These are phyloP conservation scores for Pheosia tremula DNA, from an alignment of 2,888 invertebrate species.

Conservation along the genomic window DNA sequence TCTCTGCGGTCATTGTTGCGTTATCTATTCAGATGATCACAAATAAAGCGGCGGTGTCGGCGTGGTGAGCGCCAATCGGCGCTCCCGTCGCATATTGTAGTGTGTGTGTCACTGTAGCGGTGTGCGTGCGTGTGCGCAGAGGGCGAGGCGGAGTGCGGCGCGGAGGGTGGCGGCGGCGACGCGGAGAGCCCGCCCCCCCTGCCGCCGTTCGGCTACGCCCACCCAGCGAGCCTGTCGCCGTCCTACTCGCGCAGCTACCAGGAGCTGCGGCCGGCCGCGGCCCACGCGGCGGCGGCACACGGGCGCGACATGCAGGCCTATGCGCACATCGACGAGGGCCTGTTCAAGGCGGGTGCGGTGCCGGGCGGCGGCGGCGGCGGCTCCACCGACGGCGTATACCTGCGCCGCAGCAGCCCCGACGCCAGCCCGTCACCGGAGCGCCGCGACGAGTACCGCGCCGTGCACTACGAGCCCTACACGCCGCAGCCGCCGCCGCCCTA, in stretches of 20 bases:
- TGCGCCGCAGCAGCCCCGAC: slow-evolving; percentile 67
- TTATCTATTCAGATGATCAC: slow-evolving; percentile 43
- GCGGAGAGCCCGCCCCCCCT: slow-evolving; percentile 72
- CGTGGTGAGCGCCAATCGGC: slow-evolving; percentile 26
- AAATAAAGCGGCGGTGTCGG: slow-evolving; percentile 27
- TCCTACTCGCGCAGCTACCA: slow-evolving; percentile 78
- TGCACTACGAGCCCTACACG: slow-evolving; percentile 70
- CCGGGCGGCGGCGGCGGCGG: slow-evolving; percentile 32
- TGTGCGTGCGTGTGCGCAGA: slow-evolving; percentile 65
- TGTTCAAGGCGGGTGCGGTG: slow-evolving; percentile 55
- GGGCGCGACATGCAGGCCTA: slow-evolving; percentile 78
- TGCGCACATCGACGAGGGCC: slow-evolving; percentile 69
- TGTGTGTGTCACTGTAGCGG: slow-evolving; percentile 9
- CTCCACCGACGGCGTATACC: slow-evolving; percentile 64
- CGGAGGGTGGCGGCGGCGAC: slow-evolving; percentile 50
- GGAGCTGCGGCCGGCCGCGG: slow-evolving; percentile 72
- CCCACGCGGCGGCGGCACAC: slow-evolving; percentile 59
- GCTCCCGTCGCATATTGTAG: not conserved
- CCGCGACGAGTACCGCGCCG: slow-evolving; percentile 64
- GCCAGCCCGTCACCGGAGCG: slow-evolving; percentile 66
- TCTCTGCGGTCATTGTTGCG: slow-evolving; percentile 4
- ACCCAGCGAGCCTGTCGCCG: slow-evolving; percentile 63
- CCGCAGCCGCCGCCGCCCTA: slow-evolving; percentile 60
- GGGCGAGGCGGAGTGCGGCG: slow-evolving; percentile 65
- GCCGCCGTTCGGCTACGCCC: slow-evolving; percentile 70